Evolutionary conservation across 2,888 invertebrate species (phyloP).

Genomic region (Dicyrtoma fusca): DNA sequence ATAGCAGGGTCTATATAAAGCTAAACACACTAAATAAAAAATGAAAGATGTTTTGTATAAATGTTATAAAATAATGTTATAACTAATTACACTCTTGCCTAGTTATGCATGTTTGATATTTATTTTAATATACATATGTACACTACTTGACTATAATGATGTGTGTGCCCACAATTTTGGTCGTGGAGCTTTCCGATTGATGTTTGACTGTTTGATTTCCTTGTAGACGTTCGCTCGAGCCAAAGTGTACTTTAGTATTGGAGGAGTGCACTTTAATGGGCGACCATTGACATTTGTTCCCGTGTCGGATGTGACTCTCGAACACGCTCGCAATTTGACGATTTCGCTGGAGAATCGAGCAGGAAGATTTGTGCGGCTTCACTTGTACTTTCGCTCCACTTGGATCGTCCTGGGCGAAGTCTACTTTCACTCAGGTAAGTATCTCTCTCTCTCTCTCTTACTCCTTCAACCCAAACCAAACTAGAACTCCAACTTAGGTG

Average conservation of each 20-base stretch:
- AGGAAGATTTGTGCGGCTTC: conserved; percentile 74
- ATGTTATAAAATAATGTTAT: too few species aligned
- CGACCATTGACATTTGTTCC: conserved; percentile 77
- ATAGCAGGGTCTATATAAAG: too few species aligned
- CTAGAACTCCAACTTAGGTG: too few species aligned
- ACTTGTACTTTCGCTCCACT: conserved; percentile 73
- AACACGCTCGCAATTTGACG: conserved; percentile 78
- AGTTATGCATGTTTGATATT: too few species aligned
- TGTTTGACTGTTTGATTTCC: conserved; percentile 20
- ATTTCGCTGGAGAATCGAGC: conserved; percentile 77
- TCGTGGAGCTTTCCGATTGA: background rate
- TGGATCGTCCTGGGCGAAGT: conserved; percentile 89
- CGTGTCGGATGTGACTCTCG: conserved; percentile 68
- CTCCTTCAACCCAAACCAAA: too few species aligned
- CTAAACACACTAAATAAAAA: too few species aligned
- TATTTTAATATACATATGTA: too few species aligned
- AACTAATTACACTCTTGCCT: too few species aligned
- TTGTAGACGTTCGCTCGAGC: conserved; percentile 76
- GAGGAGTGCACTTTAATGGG: conserved; percentile 70
- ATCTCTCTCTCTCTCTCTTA: too few species aligned
- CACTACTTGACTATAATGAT: background rate
- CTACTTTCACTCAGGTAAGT: conserved; percentile 76
- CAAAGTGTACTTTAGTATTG: conserved; percentile 74
- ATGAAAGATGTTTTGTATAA: too few species aligned
- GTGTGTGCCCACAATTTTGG: background rate